Percentiles rank a stretch among this genome's conserved stretches.
phyloP scores from a whole-genome alignment of 2,797 vertebrate genomes.

The Ibycter americanus region DNA sequence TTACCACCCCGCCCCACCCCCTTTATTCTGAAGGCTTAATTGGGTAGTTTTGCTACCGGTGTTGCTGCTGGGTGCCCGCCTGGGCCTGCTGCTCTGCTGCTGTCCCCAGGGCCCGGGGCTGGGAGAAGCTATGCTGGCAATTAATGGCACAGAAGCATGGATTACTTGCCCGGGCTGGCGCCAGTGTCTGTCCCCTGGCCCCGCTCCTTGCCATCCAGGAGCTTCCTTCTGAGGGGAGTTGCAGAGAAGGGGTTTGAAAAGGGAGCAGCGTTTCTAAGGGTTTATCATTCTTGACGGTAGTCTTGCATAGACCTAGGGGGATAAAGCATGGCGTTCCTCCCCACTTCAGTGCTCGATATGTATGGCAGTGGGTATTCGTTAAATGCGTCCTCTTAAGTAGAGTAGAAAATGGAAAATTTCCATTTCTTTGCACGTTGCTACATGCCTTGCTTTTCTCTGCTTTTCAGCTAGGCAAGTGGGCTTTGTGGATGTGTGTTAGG shows the following conservation, averaged over 20 bases:
- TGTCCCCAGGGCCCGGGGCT: slow-evolving; percentile 70
- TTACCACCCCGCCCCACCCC: background rate
- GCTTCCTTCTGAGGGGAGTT: slow-evolving; percentile 34
- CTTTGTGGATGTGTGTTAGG: background rate
- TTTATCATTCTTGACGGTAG: background rate
- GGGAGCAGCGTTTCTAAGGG: background rate
- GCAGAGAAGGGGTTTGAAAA: slow-evolving; percentile 22
- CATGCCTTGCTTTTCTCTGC: background rate
- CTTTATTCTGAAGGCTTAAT: slow-evolving; percentile 84
- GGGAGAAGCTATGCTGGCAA: slow-evolving; percentile 75
- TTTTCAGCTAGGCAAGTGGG: background rate
- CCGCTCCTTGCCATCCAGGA: slow-evolving; percentile 36
- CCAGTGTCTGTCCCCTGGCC: slow-evolving; percentile 73
- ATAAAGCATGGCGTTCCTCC: background rate
- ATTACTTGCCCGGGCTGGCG: slow-evolving; percentile 81
- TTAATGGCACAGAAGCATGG: slow-evolving; percentile 85
- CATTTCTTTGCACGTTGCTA: background rate
- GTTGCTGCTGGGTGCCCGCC: slow-evolving; percentile 81
- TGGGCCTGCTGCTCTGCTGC: slow-evolving; percentile 82
- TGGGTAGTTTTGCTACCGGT: slow-evolving; percentile 83
- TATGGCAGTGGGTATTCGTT: background rate
- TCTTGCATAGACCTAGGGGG: background rate
- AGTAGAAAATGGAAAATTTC: background rate
- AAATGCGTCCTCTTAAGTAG: background rate
- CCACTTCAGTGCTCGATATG: background rate